A percentile compares a stretch with the other conserved stretches of the same genome.
phyloP scores from a whole-genome alignment of 2,797 vertebrate genomes.

The Ispidina lecontei region DNA sequence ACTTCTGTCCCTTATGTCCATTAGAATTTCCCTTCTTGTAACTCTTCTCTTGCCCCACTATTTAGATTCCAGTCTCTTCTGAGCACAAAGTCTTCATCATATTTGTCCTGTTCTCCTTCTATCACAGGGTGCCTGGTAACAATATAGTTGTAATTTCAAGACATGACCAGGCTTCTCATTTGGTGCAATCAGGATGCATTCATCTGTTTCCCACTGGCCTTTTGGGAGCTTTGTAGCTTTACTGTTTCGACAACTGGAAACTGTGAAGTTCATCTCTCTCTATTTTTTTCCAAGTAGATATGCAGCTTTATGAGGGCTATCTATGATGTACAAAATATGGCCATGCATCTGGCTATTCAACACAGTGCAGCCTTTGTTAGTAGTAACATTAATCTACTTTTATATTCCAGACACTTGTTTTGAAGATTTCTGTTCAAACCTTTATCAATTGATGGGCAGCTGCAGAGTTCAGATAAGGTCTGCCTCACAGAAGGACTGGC shows the following conservation, averaged over 20 bases:
- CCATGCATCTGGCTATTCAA: background rate
- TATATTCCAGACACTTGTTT: background rate
- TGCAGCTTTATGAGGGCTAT: background rate
- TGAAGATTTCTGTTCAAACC: background rate
- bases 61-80: background rate
- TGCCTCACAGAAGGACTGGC: background rate
- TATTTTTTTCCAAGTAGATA: background rate
- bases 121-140: background rate
- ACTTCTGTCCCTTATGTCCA: background rate
- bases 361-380: background rate
- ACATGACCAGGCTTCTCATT: background rate
- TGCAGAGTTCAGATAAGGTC: background rate
- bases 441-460: background rate
- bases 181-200: background rate
- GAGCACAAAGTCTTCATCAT: background rate
- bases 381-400: background rate
- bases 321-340: background rate
- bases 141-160: accelerated
- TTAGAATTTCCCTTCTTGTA: background rate
- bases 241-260: background rate
- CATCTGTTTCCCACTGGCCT: background rate
- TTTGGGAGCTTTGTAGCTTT: background rate
- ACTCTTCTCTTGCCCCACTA: background rate
- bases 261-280: background rate
- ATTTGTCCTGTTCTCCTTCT: background rate